These are phyloP conservation scores for Anolis apletophallus DNA, from an alignment of 2,797 vertebrate species.

Conservation along the genomic window DNA sequence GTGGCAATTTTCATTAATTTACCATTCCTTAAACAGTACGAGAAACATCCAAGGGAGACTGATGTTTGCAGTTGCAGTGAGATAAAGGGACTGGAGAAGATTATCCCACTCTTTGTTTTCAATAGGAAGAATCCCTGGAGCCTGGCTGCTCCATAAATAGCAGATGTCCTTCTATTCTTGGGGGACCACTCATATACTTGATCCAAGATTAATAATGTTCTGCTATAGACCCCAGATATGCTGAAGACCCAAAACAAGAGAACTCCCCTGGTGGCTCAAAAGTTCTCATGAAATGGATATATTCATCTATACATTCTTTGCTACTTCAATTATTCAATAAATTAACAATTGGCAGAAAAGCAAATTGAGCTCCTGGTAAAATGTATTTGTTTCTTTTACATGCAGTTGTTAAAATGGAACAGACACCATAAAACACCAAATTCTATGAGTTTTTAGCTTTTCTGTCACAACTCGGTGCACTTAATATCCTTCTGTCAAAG, in stretches of 20 bases:
- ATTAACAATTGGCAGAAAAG: constrained; percentile 67
- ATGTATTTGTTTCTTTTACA: constrained; percentile 73
- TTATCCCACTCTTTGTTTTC: background rate
- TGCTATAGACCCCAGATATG: background rate
- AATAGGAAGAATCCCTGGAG: background rate
- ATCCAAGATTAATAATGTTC: background rate
- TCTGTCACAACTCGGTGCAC: constrained; percentile 81
- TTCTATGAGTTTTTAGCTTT: constrained; percentile 75
- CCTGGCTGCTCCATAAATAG: background rate
- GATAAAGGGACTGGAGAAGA: background rate
- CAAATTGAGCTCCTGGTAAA: constrained; percentile 62
- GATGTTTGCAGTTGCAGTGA: background rate
- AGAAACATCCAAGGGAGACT: no score
- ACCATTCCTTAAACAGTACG: background rate
- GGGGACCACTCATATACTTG: background rate
- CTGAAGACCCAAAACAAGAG: background rate
- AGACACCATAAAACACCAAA: constrained; percentile 76
- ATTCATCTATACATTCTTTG: background rate
- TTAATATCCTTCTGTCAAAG: constrained; percentile 82
- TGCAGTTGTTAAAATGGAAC: constrained; percentile 59
- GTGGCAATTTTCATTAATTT: background rate
- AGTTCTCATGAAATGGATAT: constrained; percentile 1
- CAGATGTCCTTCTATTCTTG: background rate
- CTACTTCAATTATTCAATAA: constrained; percentile 62
- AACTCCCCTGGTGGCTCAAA: background rate